A percentile compares a stretch with the other conserved stretches of the same genome.
Evolutionary conservation across 35 echinoderm and acorn worm species (phyloP).

Genomic region (Holothuria glaberrima): DNA sequence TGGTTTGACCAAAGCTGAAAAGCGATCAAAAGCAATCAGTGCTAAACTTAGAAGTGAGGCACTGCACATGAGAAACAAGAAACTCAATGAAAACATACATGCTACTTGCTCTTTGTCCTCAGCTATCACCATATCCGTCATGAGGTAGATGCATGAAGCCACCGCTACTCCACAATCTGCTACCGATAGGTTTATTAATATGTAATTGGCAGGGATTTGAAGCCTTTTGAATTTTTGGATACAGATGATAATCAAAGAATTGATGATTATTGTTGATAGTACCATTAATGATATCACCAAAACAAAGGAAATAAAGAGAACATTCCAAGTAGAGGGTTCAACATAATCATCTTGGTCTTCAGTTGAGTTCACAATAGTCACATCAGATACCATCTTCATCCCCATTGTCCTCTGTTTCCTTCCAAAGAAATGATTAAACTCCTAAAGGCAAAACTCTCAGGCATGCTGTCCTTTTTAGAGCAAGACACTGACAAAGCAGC

Average conservation of each 20-base stretch:
- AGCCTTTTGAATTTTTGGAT: conserved; percentile 86
- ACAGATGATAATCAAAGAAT: conserved; percentile 70
- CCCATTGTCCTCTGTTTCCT: too few species aligned
- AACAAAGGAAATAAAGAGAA: background rate
- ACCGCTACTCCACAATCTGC: conserved; percentile 76
- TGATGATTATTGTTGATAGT: conserved; percentile 72
- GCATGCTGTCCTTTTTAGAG: too few species aligned
- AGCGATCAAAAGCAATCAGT: conserved; percentile 87
- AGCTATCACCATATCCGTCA: conserved; percentile 25
- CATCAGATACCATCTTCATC: too few species aligned
- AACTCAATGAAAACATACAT: conserved; percentile 70
- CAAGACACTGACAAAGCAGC: too few species aligned
- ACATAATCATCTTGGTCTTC: background rate
- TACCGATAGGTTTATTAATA: conserved; percentile 83
- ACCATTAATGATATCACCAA: conserved; percentile 50
- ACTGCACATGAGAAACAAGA: conserved; percentile 68
- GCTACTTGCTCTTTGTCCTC: conserved; percentile 13
- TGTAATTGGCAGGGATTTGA: conserved; percentile 98
- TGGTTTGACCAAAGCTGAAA: conserved; percentile 90
- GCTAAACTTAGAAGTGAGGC: conserved; percentile 78
- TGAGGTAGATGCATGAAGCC: conserved; percentile 46
- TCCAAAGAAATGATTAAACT: too few species aligned
- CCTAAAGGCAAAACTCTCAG: too few species aligned
- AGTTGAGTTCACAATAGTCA: too few species aligned
- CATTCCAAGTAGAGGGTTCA: background rate